Conservation (phyloP, 2,113 vertebrate species). For the Tupaia tana region DNA sequence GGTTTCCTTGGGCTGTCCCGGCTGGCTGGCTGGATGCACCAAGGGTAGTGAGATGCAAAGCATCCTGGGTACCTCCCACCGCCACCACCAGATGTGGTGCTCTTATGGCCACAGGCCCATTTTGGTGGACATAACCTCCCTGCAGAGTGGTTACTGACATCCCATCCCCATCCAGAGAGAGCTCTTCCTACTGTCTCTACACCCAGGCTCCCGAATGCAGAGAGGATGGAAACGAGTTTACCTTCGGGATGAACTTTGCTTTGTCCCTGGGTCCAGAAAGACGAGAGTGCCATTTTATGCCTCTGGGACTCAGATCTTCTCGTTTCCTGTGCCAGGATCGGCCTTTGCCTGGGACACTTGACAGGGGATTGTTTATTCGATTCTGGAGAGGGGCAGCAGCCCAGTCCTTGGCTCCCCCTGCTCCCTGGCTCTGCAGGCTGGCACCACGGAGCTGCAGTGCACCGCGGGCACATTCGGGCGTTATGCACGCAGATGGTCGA, state of each 20-base stretch:
- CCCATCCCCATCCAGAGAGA: background rate
- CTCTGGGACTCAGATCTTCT: background rate
- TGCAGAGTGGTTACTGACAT: background rate
- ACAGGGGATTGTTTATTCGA: background rate
- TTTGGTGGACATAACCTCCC: background rate
- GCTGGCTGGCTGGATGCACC: background rate
- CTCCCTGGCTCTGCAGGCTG: accelerated
- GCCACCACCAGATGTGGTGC: background rate
- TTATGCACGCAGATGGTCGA: accelerated
- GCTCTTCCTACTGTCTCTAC: too few relatives aligned
- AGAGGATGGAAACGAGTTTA: background rate
- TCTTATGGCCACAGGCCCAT: background rate
- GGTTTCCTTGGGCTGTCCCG: background rate
- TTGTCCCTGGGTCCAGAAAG: background rate
- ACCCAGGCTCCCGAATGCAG: background rate
- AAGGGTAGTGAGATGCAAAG: background rate
- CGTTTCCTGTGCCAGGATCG: background rate
- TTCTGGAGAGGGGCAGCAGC: background rate
- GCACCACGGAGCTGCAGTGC: background rate
- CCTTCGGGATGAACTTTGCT: background rate
- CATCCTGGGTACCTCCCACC: background rate
- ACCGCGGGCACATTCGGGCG: accelerated
- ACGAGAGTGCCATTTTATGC: background rate
- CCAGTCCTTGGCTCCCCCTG: too few relatives aligned
- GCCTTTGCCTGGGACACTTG: background rate